phyloP scores from a whole-genome alignment of 2,113 vertebrate genomes.

The Solenodon paradoxus region DNA sequence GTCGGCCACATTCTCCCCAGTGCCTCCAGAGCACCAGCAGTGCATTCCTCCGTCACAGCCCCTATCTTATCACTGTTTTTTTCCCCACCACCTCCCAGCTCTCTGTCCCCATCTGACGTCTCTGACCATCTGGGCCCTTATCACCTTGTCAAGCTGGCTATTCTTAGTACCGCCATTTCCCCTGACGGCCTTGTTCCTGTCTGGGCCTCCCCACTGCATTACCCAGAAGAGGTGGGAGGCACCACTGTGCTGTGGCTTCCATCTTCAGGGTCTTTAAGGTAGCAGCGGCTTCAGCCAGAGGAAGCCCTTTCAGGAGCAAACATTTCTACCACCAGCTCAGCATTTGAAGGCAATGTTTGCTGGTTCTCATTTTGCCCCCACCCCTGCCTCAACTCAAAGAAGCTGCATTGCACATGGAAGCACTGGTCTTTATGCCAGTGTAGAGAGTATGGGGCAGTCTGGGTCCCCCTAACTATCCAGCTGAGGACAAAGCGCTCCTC shows the following conservation, averaged over 20 bases:
- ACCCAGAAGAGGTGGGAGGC: background rate
- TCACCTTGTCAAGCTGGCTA: constrained; percentile 33
- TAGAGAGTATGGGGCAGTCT: accelerated
- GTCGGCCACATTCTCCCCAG: background rate
- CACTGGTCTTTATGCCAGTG: background rate
- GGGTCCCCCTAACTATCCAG: accelerated
- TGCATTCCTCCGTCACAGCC: constrained; percentile 48
- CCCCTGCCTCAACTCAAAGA: background rate
- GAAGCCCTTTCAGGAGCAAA: accelerated
- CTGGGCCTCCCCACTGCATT: background rate
- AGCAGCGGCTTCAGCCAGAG: background rate
- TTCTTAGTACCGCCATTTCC: constrained; percentile 64
- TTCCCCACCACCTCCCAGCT: constrained; percentile 47
- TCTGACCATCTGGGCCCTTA: constrained; percentile 60
- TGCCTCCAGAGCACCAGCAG: background rate
- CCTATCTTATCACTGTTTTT: constrained; percentile 66
- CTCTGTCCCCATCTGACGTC: constrained; percentile 59
- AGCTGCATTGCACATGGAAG: too few species aligned
- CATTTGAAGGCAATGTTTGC: accelerated
- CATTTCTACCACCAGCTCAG: accelerated
- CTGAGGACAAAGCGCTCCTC: background rate
- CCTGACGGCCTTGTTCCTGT: background rate
- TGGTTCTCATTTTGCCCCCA: background rate
- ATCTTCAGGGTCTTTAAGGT: background rate
- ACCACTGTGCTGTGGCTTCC: accelerated